Conservation (phyloP, 2,797 vertebrate genomes). For the Crenuchus spilurus region DNA sequence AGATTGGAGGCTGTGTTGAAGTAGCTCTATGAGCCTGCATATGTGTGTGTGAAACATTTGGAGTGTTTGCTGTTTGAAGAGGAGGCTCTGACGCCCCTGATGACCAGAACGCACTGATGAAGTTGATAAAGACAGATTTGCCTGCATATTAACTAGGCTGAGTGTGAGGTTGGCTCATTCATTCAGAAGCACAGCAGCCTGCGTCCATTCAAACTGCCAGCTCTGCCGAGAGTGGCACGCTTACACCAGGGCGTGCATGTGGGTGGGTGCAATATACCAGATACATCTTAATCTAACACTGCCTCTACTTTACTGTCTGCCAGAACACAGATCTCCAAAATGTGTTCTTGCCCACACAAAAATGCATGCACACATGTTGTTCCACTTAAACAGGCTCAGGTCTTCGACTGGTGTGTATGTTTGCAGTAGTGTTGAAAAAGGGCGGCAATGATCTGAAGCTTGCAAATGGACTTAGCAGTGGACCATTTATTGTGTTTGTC, state of each 20-base stretch:
- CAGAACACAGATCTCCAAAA: conserved; percentile 32
- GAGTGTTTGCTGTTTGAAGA: conserved; percentile 44
- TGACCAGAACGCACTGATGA: conserved; percentile 31
- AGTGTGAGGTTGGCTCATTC: conserved; percentile 53
- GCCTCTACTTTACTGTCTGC: conserved; percentile 37
- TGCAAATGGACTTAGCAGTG: no score
- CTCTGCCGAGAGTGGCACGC: conserved; percentile 9
- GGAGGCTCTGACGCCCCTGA: conserved; percentile 47
- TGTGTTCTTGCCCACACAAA: conserved; percentile 21
- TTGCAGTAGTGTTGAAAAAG: no score
- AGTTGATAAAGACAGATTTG: conserved; percentile 70
- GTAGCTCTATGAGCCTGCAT: conserved; percentile 8
- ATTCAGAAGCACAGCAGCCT: conserved; percentile 34
- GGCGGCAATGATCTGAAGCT: no score
- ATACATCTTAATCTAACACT: conserved; percentile 47
- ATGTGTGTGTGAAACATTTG: conserved; percentile 11
- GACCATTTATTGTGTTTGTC: no score
- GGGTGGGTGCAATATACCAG: conserved; percentile 47
- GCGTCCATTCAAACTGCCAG: conserved; percentile 26
- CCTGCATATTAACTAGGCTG: conserved; percentile 73
- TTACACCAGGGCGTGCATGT: conserved; percentile 62
- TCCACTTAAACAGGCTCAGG: background rate
- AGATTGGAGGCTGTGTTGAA: conserved; percentile 2
- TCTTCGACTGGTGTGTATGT: background rate
- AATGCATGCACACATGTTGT: conserved; percentile 10